A percentile compares a stretch with the other conserved stretches of the same genome.
Conservation (phyloP, 2,113 vertebrate genomes). For the Todiramphus chloris region DNA sequence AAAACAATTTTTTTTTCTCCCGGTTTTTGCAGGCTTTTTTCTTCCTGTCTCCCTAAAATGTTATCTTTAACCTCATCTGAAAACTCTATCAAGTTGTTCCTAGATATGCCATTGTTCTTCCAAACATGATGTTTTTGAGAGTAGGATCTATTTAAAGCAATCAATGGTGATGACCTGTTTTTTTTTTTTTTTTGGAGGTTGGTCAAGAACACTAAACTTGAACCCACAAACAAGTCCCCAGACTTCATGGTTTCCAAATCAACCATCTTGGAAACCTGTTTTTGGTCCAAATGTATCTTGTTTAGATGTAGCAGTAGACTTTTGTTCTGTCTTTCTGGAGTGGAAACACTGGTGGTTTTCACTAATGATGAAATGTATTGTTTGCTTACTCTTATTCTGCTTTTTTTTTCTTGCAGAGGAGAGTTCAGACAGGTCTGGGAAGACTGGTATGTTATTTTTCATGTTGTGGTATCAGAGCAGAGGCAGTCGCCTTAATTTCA, state of each 20-base stretch:
- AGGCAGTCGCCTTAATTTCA: not conserved
- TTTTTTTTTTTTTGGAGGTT: not conserved
- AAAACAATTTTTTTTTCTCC: rapidly evolving
- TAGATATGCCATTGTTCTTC: constrained; percentile 9
- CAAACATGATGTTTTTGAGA: not conserved
- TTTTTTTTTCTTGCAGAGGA: not conserved
- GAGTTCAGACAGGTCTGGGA: not conserved
- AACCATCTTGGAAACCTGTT: not conserved
- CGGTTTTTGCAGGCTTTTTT: not conserved
- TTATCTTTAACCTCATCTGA: not conserved
- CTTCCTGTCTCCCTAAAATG: not conserved
- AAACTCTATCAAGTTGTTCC: not conserved
- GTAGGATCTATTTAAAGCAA: not conserved
- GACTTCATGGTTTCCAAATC: not conserved
- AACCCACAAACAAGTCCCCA: not conserved
- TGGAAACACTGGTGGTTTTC: not conserved
- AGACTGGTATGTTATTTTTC: not conserved
- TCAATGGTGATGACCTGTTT: not conserved
- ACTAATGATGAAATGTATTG: not conserved
- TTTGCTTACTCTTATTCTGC: not conserved
- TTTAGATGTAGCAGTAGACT: not conserved
- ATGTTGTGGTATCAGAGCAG: not conserved
- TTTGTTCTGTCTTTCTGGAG: not conserved
- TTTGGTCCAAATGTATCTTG: not conserved
- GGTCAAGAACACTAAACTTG: not conserved